These are phyloP conservation scores for Acinonyx jubatus DNA, from an alignment of 2,113 vertebrate species.

Conservation along the genomic window DNA sequence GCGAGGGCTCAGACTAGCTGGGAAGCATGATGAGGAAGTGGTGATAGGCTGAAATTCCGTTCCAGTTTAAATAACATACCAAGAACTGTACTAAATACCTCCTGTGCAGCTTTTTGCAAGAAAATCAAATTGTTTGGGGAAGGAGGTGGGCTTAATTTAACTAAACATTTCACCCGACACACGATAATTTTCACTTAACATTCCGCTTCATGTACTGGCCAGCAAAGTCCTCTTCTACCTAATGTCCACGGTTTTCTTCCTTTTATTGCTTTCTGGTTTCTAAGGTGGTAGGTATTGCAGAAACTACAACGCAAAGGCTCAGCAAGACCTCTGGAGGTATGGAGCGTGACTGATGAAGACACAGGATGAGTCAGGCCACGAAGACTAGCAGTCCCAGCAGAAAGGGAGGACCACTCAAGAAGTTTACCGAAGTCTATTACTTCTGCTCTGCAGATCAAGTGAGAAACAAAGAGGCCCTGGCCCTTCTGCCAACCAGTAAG, in stretches of 20 bases:
- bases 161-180: not conserved
- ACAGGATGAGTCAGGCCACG: not conserved
- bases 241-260: not conserved
- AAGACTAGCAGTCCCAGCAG: not conserved
- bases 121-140: not conserved
- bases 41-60: not conserved
- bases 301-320: not conserved
- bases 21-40: not conserved
- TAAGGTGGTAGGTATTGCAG: not conserved
- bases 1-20: not conserved
- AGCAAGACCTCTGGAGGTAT: not conserved
- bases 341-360: not conserved
- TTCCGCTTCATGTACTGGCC: not conserved
- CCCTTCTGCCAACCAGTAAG: not conserved
- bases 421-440: not conserved
- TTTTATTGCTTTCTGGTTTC: not conserved
- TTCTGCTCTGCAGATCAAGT: not conserved
- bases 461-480: not conserved
- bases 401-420: not conserved
- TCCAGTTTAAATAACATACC: not conserved
- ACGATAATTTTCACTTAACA: not conserved
- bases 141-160: not conserved
- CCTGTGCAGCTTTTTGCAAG: not conserved
- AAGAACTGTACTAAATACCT: not conserved
- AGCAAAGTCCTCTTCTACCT: not conserved